Percentiles rank a stretch among this genome's conserved stretches.
phyloP scores from a whole-genome alignment of 1,140 invertebrate genomes.

The Drosophila bipectinata region DNA sequence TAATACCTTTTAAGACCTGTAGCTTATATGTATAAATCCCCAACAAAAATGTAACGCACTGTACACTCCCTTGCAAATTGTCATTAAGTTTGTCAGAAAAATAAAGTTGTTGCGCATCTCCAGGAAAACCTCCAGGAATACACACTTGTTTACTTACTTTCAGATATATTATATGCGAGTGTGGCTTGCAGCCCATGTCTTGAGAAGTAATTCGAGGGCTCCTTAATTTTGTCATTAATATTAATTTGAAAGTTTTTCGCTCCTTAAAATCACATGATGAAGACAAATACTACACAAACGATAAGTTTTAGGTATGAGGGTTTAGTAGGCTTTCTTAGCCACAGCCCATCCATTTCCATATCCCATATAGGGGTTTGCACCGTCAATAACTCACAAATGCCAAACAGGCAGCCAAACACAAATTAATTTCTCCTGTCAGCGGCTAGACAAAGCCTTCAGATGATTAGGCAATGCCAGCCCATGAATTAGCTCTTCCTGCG shows the following conservation, averaged over 20 bases:
- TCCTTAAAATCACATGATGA: conserved; percentile 1
- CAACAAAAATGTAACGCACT: conserved; percentile 4
- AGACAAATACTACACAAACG: neutral
- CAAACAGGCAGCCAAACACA: conserved; percentile 34
- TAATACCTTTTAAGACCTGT: too few relatives aligned
- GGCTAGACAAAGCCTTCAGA: conserved; percentile 43
- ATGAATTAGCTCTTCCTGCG: conserved; percentile 32
- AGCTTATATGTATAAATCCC: neutral
- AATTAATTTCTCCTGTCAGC: conserved; percentile 56
- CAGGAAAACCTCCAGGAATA: neutral
- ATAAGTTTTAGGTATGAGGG: too few relatives aligned
- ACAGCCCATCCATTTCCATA: conserved; percentile 18
- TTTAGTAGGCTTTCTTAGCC: neutral
- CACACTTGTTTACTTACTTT: neutral
- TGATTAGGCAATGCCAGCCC: conserved; percentile 36
- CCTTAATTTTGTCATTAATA: conserved; percentile 21
- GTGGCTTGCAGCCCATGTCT: neutral
- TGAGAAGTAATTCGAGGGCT: conserved; percentile 6
- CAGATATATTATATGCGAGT: neutral
- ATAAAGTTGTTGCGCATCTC: conserved; percentile 22
- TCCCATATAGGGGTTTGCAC: neutral
- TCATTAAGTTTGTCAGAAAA: conserved; percentile 20
- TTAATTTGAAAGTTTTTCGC: conserved; percentile 12
- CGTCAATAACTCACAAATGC: conserved; percentile 34
- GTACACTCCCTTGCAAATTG: conserved; percentile 19